Conservation (phyloP, 2,113 vertebrate genomes). For the Emydura subglobosa region DNA sequence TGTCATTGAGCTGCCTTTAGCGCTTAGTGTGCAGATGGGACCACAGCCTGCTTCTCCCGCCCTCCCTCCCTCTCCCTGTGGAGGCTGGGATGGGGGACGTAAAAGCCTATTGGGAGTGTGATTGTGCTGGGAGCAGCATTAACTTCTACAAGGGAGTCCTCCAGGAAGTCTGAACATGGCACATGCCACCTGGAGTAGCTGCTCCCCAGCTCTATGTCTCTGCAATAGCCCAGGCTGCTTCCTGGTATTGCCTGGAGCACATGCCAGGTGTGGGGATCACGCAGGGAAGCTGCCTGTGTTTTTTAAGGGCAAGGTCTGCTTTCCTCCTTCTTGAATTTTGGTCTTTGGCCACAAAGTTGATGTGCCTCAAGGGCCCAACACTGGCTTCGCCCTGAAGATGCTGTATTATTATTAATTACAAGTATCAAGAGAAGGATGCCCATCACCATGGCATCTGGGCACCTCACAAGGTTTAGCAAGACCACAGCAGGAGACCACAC, state of each 20-base stretch:
- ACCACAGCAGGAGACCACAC: neutral
- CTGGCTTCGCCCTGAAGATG: neutral
- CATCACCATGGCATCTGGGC: accelerated
- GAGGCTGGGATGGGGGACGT: neutral
- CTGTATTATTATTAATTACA: neutral
- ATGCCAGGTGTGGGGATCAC: neutral
- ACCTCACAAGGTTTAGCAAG: neutral
- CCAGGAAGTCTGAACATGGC: neutral
- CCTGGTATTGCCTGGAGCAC: neutral
- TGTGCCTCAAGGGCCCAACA: neutral
- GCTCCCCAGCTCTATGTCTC: neutral
- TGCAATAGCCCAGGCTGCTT: neutral
- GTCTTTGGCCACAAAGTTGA: neutral
- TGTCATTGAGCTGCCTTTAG: neutral
- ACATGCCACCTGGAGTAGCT: neutral
- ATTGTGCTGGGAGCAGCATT: neutral
- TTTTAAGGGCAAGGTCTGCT: neutral
- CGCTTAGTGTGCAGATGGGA: neutral
- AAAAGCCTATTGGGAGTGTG: neutral
- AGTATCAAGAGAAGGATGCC: accelerated
- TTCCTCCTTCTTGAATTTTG: neutral
- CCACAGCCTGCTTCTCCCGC: neutral
- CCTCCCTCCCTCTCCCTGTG: neutral
- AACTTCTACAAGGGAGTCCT: neutral
- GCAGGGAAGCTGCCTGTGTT: neutral